Conservation (phyloP, 2,113 vertebrate genomes). For the Ovibos moschatus region DNA sequence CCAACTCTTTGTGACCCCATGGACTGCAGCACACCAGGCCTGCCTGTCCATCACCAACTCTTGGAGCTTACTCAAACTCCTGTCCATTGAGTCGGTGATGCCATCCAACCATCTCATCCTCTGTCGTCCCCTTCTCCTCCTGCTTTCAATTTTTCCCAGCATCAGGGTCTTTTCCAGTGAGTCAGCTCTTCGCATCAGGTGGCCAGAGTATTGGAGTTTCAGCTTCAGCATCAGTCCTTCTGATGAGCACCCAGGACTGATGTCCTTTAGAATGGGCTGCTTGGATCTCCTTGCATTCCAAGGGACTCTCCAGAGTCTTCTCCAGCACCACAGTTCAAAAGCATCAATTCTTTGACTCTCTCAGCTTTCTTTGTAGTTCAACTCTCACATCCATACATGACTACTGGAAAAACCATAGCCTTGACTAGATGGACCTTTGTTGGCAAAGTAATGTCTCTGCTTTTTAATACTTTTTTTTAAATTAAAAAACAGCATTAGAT, state of each 20-base stretch:
- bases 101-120: background rate
- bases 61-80: background rate
- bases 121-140: background rate
- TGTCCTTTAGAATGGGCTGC: background rate
- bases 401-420: background rate
- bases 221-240: background rate
- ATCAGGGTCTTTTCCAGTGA: background rate
- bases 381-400: background rate
- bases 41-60: background rate
- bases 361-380: background rate
- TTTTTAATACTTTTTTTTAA: background rate
- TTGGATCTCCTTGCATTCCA: background rate
- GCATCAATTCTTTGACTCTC: rapidly evolving
- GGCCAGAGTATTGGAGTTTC: background rate
- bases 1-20: background rate
- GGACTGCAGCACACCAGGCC: background rate
- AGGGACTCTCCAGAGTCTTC: background rate
- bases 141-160: background rate
- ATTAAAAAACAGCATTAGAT: background rate
- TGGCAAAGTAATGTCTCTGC: background rate
- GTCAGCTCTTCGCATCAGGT: background rate
- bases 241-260: background rate
- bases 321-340: background rate
- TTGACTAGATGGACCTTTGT: background rate
- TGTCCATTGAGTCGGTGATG: background rate